Evolutionary conservation across 2,113 vertebrate species (phyloP).

Genomic region (Ictidomys tridecemlineatus): DNA sequence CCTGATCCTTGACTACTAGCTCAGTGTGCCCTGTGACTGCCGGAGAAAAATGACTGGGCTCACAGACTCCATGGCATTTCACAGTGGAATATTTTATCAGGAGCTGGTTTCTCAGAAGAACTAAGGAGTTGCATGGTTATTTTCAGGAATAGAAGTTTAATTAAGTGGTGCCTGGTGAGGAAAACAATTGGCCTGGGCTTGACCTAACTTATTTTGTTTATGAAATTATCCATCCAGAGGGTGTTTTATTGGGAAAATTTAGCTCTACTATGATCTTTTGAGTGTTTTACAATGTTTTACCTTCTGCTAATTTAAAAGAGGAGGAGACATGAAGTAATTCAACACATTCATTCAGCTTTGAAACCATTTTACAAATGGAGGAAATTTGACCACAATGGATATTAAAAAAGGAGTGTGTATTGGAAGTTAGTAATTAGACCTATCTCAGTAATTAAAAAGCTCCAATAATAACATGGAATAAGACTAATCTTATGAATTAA

Average conservation of each 20-base stretch:
- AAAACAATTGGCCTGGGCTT: not conserved
- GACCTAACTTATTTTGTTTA: not conserved
- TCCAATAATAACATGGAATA: not conserved
- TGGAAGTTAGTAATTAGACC: not conserved
- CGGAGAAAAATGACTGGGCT: not conserved
- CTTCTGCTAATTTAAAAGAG: not conserved
- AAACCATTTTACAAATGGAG: not conserved
- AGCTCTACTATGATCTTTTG: not conserved
- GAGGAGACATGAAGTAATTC: not conserved
- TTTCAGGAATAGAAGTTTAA: not conserved
- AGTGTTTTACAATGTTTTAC: not conserved
- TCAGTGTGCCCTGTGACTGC: not conserved
- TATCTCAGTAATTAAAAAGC: not conserved
- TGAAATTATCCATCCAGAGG: not conserved
- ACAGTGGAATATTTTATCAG: not conserved
- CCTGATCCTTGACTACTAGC: not conserved
- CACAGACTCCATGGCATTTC: not conserved
- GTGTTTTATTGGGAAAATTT: not conserved
- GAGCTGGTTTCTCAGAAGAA: not conserved
- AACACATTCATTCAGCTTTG: not conserved
- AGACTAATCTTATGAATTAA: too few species aligned
- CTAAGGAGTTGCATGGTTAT: slow-evolving; percentile 8
- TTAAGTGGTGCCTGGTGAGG: not conserved
- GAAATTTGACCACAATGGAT: not conserved
- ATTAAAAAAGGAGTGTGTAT: not conserved